A percentile compares a stretch with the other conserved stretches of the same genome.
Evolutionary conservation across 1,140 invertebrate genomes (phyloP).

Genomic region (Drosophila kikkawai): DNA sequence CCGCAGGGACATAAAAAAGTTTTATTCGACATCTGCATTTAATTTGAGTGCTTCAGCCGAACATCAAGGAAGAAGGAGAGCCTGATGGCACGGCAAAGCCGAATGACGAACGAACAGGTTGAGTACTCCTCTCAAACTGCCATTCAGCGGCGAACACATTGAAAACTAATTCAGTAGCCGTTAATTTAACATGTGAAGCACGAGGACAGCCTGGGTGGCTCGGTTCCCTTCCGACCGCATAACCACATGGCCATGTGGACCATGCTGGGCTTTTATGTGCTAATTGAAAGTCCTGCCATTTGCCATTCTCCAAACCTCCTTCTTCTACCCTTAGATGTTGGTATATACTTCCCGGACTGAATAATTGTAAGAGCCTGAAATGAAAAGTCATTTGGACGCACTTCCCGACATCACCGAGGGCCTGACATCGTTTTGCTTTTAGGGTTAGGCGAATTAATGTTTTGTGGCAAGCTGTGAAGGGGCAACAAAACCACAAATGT

Average conservation of each 20-base stretch:
- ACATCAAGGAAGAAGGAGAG: conserved; percentile 21
- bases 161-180: conserved; percentile 68
- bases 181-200: conserved; percentile 62
- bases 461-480: conserved; percentile 16
- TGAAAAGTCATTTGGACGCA: conserved; percentile 47
- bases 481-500: not conserved
- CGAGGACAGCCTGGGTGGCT: not conserved
- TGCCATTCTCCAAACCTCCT: not conserved
- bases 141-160: conserved; percentile 47
- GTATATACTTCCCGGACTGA: conserved; percentile 12
- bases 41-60: conserved; percentile 44
- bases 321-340: not conserved
- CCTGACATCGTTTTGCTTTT: conserved; percentile 63
- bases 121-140: conserved; percentile 41
- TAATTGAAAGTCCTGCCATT: conserved; percentile 63
- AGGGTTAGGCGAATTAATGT: conserved; percentile 45
- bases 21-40: conserved; percentile 56
- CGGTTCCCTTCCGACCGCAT: conserved; percentile 14
- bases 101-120: conserved; percentile 12
- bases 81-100: not conserved
- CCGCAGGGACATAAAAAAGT: conserved; percentile 50
- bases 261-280: conserved; percentile 50
- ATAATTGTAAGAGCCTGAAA: conserved; percentile 31
- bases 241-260: conserved; percentile 44
- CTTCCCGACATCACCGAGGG: conserved; percentile 37